Evolutionary conservation across 1,140 invertebrate genomes (phyloP).

Genomic region (Sitodiplosis mosellana): DNA sequence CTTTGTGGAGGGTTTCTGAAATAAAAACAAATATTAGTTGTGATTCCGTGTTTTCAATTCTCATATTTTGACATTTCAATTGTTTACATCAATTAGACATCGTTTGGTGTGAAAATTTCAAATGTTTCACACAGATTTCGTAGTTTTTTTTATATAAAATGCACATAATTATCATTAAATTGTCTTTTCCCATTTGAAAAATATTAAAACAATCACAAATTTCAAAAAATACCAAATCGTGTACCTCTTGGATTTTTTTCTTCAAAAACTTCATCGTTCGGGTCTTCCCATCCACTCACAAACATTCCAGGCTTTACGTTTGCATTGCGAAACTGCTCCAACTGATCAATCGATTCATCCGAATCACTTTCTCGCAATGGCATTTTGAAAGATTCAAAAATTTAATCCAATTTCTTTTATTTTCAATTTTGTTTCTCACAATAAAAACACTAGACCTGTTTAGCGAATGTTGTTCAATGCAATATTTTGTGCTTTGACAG

Average conservation of each 20-base stretch:
- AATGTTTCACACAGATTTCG: neutral
- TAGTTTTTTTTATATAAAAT: neutral
- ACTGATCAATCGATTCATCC: neutral
- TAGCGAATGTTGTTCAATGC: no score
- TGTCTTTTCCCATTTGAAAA: neutral
- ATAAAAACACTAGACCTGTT: no score
- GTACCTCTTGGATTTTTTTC: conserved; percentile 39
- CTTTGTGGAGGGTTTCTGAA: conserved; percentile 42
- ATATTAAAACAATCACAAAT: neutral
- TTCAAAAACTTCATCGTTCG: conserved; percentile 32
- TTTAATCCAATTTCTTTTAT: no score
- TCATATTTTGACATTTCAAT: neutral
- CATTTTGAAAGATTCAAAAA: no score
- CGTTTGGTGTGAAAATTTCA: neutral
- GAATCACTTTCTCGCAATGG: neutral
- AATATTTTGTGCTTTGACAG: no score
- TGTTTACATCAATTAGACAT: neutral
- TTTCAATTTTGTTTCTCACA: no score
- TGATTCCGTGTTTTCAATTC: neutral
- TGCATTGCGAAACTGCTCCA: conserved; percentile 7
- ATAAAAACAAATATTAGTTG: conserved; percentile 8
- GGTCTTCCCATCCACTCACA: conserved; percentile 46
- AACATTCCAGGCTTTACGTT: conserved; percentile 30
- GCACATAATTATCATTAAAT: neutral
- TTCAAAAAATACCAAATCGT: neutral